Conservation (phyloP, 2,113 vertebrate species). For the Jacana jacana region DNA sequence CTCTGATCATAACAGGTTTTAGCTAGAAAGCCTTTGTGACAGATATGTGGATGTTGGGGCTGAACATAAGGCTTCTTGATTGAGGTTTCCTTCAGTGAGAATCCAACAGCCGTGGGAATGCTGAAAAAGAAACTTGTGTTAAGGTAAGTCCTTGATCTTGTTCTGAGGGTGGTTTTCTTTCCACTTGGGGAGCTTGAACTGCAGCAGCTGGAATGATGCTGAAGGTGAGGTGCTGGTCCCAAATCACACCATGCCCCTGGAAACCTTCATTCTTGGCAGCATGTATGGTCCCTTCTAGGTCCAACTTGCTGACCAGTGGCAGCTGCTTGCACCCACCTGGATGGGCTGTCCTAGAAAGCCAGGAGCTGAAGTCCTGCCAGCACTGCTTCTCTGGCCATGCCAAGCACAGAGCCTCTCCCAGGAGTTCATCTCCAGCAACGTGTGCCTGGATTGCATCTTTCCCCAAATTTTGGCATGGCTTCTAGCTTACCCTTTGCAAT, state of each 20-base stretch:
- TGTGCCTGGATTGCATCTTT: not conserved
- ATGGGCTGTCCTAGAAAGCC: not conserved
- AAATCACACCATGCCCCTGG: not conserved
- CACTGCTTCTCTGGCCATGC: too few relatives aligned
- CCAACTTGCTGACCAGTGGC: not conserved
- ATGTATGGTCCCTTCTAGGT: not conserved
- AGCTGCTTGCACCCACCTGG: not conserved
- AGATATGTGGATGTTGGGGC: slow-evolving; percentile 33
- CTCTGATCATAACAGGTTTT: slow-evolving; percentile 31
- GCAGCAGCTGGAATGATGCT: not conserved
- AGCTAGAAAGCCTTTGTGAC: slow-evolving; percentile 26
- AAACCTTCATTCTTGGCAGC: not conserved
- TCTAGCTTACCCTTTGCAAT: not conserved
- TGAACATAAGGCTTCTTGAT: slow-evolving; percentile 4
- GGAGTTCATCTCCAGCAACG: not conserved
- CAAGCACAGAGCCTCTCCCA: not conserved
- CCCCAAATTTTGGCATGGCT: not conserved
- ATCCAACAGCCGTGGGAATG: not conserved
- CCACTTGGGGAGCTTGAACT: not conserved
- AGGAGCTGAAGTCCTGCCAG: not conserved
- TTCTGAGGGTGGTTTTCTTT: not conserved
- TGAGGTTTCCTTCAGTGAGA: not conserved
- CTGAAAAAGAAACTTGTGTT: not conserved
- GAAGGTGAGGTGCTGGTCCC: not conserved
- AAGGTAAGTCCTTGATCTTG: not conserved